Evolutionary conservation across 2,113 vertebrate species (phyloP).

Genomic region (Coreoperca whiteheadi): DNA sequence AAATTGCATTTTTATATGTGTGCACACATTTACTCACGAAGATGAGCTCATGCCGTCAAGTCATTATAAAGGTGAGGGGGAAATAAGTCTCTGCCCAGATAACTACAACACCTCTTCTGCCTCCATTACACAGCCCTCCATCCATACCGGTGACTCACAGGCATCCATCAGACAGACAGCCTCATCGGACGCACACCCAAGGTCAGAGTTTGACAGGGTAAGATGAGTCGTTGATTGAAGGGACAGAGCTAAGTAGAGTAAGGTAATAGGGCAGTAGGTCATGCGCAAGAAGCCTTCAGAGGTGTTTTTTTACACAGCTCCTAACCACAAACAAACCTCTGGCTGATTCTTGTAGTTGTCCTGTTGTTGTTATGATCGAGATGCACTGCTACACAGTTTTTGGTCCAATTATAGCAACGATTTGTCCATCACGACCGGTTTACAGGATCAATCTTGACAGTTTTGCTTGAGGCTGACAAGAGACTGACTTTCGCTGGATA

Average conservation of each 20-base stretch:
- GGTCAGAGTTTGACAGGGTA: conserved; percentile 31
- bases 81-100: conserved; percentile 25
- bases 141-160: background rate
- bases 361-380: background rate
- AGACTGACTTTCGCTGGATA: background rate
- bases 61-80: conserved; percentile 16
- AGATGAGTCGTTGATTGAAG: conserved; percentile 47
- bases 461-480: background rate
- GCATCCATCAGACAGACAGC: conserved; percentile 43
- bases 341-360: background rate
- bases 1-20: background rate
- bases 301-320: background rate
- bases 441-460: background rate
- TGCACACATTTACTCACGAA: conserved; percentile 9
- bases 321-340: conserved; percentile 1
- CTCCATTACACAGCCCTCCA: conserved; percentile 3
- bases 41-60: conserved; percentile 16
- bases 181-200: background rate
- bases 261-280: conserved; percentile 31
- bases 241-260: conserved; percentile 45
- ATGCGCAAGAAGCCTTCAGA: background rate
- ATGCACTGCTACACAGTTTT: background rate
- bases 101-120: conserved; percentile 7
- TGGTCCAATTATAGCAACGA: background rate
- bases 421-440: background rate